These are phyloP conservation scores for Euspilapteryx auroguttella DNA, from an alignment of 2,888 invertebrate genomes.

Conservation along the genomic window DNA sequence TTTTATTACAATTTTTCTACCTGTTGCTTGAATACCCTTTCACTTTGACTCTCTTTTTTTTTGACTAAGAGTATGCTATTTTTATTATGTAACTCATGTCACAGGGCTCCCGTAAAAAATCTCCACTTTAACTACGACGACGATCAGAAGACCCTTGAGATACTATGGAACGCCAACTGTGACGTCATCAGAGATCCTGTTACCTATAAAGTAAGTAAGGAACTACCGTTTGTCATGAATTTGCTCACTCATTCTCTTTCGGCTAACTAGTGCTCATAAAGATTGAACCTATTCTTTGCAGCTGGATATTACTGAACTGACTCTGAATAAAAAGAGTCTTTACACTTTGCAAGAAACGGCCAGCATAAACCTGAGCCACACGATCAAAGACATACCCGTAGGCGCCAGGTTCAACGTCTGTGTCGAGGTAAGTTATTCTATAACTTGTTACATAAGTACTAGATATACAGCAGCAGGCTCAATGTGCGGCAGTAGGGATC, in stretches of 20 bases:
- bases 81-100: too few species aligned
- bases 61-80: conserved; percentile 1
- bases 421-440: conserved; percentile 26
- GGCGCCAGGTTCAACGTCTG: conserved; percentile 57
- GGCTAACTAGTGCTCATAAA: too few species aligned
- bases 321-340: conserved; percentile 24
- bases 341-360: conserved; percentile 51
- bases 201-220: conserved; percentile 62
- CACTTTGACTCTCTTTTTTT: neutral
- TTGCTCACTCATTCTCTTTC: too few species aligned
- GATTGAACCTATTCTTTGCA: conserved; percentile 14
- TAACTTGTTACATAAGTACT: neutral
- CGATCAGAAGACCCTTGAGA: conserved; percentile 41
- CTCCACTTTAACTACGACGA: conserved; percentile 47
- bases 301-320: conserved; percentile 37
- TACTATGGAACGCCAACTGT: conserved; percentile 77
- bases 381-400: conserved; percentile 49
- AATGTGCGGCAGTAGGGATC: neutral
- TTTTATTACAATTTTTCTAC: too few species aligned
- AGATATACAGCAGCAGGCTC: neutral
- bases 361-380: conserved; percentile 47
- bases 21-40: too few species aligned
- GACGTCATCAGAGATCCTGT: conserved; percentile 31
- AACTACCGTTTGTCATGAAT: conserved; percentile 1
- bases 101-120: conserved; percentile 69